Evolutionary conservation across 2,113 vertebrate genomes (phyloP).

Genomic region (Oxyruncus cristatus): DNA sequence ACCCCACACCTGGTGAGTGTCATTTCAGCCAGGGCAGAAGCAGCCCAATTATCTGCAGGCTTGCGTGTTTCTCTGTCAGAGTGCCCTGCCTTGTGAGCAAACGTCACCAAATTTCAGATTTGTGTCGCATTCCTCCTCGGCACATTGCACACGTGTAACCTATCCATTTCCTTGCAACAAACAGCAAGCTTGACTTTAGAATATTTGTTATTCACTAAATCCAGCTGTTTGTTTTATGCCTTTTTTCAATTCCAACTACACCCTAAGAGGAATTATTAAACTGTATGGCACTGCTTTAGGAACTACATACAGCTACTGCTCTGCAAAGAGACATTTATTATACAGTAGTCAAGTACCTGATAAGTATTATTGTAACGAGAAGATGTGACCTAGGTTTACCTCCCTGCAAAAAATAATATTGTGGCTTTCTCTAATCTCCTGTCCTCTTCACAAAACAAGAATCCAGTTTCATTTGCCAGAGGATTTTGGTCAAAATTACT

Average conservation of each 20-base stretch:
- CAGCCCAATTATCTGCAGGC: background rate
- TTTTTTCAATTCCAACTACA: background rate
- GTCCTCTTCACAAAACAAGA: background rate
- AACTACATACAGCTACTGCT: background rate
- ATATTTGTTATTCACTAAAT: background rate
- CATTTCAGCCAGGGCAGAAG: background rate
- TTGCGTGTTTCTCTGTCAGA: background rate
- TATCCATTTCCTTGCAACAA: background rate
- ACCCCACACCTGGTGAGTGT: background rate
- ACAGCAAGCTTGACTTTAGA: background rate
- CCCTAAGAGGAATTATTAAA: background rate
- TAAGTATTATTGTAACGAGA: background rate
- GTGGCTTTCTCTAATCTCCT: background rate
- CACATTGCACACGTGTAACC: background rate
- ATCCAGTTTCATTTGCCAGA: background rate
- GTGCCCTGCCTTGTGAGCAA: background rate
- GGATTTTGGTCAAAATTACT: conserved; percentile 29
- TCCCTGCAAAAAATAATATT: background rate
- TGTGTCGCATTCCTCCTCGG: background rate
- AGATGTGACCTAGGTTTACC: background rate
- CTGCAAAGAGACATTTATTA: background rate
- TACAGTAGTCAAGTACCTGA: background rate
- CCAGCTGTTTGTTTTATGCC: background rate
- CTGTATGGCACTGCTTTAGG: background rate
- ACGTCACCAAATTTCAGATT: background rate